A percentile compares a stretch with the other conserved stretches of the same genome.
phyloP scores from a whole-genome alignment of 2,113 vertebrate species.

The Chloroceryle aenea region DNA sequence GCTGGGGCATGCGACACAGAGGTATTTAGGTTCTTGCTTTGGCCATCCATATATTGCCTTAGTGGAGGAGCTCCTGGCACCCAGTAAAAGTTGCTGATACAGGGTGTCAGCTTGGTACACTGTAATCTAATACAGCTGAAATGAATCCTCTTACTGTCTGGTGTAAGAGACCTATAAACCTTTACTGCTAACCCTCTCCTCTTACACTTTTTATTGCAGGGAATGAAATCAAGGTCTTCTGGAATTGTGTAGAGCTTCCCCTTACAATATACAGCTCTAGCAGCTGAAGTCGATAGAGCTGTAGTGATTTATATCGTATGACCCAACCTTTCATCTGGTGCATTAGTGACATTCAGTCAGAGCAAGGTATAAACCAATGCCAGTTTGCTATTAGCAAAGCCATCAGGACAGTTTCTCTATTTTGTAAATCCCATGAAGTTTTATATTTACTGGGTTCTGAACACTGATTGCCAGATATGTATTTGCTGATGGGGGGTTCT shows the following conservation, averaged over 20 bases:
- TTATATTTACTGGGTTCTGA: background rate
- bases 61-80: slow-evolving; percentile 13
- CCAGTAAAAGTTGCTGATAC: slow-evolving; percentile 54
- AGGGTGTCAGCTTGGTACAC: slow-evolving; percentile 37
- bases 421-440: background rate
- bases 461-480: background rate
- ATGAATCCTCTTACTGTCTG: slow-evolving; percentile 52
- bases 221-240: background rate
- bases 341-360: background rate
- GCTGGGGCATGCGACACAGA: background rate
- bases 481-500: too few relatives aligned
- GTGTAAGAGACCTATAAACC: background rate
- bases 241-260: background rate
- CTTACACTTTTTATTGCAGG: slow-evolving; percentile 24
- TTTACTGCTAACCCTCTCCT: background rate
- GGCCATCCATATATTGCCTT: background rate
- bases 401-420: background rate
- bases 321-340: background rate
- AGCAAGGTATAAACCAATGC: background rate
- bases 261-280: background rate
- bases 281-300: background rate
- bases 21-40: slow-evolving; percentile 46
- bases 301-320: background rate
- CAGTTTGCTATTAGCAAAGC: background rate
- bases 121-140: slow-evolving; percentile 71